These are phyloP conservation scores for Drosophila varians DNA, from an alignment of 1,140 invertebrate genomes.

Conservation along the genomic window DNA sequence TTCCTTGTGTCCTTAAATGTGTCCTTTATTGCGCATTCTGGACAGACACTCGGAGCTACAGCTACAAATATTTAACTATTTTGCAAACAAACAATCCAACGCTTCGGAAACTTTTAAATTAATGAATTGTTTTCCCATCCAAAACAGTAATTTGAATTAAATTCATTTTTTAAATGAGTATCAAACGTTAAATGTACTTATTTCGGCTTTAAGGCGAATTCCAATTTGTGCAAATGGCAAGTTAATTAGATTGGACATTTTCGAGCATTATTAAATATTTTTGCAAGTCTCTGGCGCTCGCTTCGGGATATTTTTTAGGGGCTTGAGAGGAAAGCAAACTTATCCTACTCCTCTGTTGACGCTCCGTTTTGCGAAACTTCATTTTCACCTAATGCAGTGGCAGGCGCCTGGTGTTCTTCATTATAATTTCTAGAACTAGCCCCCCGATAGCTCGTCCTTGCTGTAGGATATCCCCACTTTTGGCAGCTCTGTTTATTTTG, in stretches of 20 bases:
- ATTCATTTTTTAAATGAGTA: neutral
- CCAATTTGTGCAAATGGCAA: neutral
- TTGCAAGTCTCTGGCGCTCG: neutral
- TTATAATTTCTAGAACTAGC: constrained; percentile 64
- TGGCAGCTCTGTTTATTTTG: constrained; percentile 19
- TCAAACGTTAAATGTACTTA: neutral
- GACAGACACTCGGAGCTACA: neutral
- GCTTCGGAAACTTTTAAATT: neutral
- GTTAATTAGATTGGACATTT: neutral
- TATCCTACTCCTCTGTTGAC: no score
- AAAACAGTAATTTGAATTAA: neutral
- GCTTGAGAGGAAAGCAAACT: neutral
- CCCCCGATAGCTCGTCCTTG: neutral
- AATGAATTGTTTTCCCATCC: neutral
- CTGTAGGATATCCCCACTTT: no score
- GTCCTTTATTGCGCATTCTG: no score
- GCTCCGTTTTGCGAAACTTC: constrained; percentile 49
- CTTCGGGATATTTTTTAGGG: neutral
- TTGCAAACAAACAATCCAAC: neutral
- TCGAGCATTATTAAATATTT: neutral
- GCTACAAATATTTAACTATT: neutral
- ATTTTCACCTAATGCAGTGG: constrained; percentile 60
- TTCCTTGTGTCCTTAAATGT: no score
- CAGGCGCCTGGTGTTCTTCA: constrained; percentile 29
- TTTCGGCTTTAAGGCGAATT: neutral